Base-by-base conservation (phyloP, 2,888 invertebrate species). In the Zygogramma bicolorata region DNA sequence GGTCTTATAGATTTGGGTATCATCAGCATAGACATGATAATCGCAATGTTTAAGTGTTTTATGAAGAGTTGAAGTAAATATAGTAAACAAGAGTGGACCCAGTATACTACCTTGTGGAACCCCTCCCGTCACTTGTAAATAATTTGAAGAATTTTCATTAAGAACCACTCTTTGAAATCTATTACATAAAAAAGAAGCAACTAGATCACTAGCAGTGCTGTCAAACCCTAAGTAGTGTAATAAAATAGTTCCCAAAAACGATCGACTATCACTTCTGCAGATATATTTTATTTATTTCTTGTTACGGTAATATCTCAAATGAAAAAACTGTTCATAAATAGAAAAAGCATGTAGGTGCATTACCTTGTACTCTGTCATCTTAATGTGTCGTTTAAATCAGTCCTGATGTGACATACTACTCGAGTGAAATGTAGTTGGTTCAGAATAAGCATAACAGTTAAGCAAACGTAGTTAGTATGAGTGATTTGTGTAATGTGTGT, bases 351-450 rank as follows among this genome's bases (percentile, higher is more conserved):
- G 18, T 20, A 46, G 18, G 46, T 8, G 34, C 20, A 46, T 46
- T 46, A 46, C 46, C 20, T 46, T 20, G 46, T 46, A 46, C 46
- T 46, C 46, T 46, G 20, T 46, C 46, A 46, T 46, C 10, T 46
- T 46, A 46, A 46, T 46, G 46, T 46, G 46, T 46, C 20, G 46
- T 46, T 46, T 46, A 46, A 46, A 20, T 46, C 20, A 46, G 46
- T 46, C 20, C 20, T 22, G 46, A 46, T 46, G 46, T 46, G 46
- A 46, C 46, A 46, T 46, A 46, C 46, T 46, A 10, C 10, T 46
- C 20, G 20, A 46, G 46, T 46, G 46, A 46, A 20, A 20, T 46
- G 20, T 22, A 46, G 46, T 46, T 8, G 46, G 46, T 46, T 10
- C 18, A 20, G 20, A 20, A 46, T 46, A 46, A 46, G 10, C 20